phyloP scores from a whole-genome alignment of 2,113 vertebrate genomes.

The Xyrauchen texanus region DNA sequence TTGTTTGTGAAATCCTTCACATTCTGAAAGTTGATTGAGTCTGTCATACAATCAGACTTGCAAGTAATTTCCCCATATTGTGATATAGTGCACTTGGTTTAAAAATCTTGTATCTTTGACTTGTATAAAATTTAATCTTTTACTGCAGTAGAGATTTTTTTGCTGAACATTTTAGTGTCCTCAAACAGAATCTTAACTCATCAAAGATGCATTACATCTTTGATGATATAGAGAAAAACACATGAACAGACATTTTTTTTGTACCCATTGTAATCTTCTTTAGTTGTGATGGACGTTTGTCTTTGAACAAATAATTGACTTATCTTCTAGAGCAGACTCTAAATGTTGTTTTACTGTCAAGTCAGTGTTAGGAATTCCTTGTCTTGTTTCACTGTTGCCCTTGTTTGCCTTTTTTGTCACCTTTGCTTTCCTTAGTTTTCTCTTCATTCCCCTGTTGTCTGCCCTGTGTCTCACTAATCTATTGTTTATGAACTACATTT shows the following conservation, averaged over 20 bases:
- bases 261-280: not conserved
- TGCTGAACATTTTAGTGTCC: not conserved
- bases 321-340: not conserved
- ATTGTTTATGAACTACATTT: too few relatives aligned
- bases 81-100: too few relatives aligned
- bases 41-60: too few relatives aligned
- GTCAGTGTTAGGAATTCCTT: not conserved
- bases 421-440: too few relatives aligned
- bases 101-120: not conserved
- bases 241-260: not conserved
- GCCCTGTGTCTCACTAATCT: too few relatives aligned
- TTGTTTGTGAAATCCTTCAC: too few relatives aligned
- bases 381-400: too few relatives aligned
- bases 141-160: not conserved
- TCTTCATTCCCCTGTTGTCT: too few relatives aligned
- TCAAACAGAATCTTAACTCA: conserved; percentile 3
- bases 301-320: conserved; percentile 6
- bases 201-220: not conserved
- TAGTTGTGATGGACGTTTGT: conserved; percentile 15
- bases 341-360: conserved; percentile 1
- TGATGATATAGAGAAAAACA: not conserved
- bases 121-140: not conserved
- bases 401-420: too few relatives aligned
- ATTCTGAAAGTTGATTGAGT: too few relatives aligned
- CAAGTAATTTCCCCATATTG: not conserved